Evolutionary conservation across 53 echinoderm and acorn worm species (phyloP).

Genomic region (Henricia sp.): DNA sequence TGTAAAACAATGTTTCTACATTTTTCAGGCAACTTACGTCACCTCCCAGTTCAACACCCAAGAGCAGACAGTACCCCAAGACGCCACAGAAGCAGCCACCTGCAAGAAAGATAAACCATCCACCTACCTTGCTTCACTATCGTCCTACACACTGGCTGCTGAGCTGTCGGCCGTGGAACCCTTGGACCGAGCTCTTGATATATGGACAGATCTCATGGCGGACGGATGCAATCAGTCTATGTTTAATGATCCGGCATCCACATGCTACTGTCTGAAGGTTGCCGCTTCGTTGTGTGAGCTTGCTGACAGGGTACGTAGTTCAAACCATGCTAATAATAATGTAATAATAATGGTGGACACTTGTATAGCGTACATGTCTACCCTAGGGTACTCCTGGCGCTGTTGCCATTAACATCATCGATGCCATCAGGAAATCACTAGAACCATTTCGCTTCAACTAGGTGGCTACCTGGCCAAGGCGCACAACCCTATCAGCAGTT

Average conservation of each 20-base stretch:
- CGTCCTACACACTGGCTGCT: constrained; percentile 52
- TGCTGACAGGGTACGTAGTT: constrained; percentile 49
- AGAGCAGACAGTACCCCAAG: neutral
- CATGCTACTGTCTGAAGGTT: constrained; percentile 71
- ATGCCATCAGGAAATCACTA: no score
- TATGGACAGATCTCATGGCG: constrained; percentile 72
- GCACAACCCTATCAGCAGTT: no score
- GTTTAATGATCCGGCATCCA: constrained; percentile 60
- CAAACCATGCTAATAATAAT: neutral
- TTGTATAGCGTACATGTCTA: no score
- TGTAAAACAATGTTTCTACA: neutral
- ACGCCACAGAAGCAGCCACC: neutral
- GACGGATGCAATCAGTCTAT: constrained; percentile 40
- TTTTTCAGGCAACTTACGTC: constrained; percentile 36
- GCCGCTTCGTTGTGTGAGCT: constrained; percentile 69
- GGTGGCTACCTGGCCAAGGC: no score
- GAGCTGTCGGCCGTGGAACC: constrained; percentile 59
- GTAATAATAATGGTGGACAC: no score
- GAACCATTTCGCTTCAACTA: no score
- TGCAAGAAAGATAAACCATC: constrained; percentile 23
- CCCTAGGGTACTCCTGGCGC: no score
- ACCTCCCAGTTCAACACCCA: constrained; percentile 33
- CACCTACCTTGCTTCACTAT: neutral
- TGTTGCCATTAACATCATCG: no score
- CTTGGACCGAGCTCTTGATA: constrained; percentile 66